phyloP scores from a whole-genome alignment of 35 echinoderm and acorn worm genomes.

The Chiridota heheva region DNA sequence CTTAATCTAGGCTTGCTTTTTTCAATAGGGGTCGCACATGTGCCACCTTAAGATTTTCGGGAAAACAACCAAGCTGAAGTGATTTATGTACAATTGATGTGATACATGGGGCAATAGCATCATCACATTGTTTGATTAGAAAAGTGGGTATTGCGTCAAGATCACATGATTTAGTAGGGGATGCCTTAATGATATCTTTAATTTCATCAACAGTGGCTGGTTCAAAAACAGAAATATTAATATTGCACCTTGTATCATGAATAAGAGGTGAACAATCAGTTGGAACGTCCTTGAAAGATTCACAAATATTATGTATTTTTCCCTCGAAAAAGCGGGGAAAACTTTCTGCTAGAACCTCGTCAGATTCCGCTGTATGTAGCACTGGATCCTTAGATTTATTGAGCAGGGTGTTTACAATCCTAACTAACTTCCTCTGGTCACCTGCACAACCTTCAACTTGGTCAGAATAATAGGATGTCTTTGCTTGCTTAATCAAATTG shows the following conservation, averaged over 20 bases:
- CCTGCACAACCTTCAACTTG: slow-evolving; percentile 27
- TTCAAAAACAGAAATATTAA: no score
- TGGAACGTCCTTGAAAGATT: no score
- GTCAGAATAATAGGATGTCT: slow-evolving; percentile 34
- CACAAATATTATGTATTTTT: no score
- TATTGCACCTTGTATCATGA: no score
- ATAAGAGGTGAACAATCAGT: no score
- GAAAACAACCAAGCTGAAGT: slow-evolving; percentile 44
- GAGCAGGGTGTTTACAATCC: slow-evolving; percentile 47
- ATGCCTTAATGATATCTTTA: neutral
- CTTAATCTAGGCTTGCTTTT: slow-evolving; percentile 51
- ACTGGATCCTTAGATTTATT: slow-evolving; percentile 5
- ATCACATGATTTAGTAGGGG: slow-evolving; percentile 35
- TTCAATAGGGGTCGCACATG: slow-evolving; percentile 53
- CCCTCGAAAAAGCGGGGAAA: slow-evolving; percentile 16
- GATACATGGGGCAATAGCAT: slow-evolving; percentile 37
- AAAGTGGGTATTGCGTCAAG: slow-evolving; percentile 26
- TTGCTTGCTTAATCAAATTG: slow-evolving; percentile 12
- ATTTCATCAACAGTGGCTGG: no score
- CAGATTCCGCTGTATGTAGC: neutral
- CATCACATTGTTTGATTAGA: slow-evolving; percentile 42
- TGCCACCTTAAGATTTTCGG: slow-evolving; percentile 14
- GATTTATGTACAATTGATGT: slow-evolving; percentile 45
- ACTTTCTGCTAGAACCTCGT: slow-evolving; percentile 19
- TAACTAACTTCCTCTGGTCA: slow-evolving; percentile 56